Evolutionary conservation across 2,888 invertebrate genomes (phyloP).

Genomic region (Drosophila anomalata): DNA sequence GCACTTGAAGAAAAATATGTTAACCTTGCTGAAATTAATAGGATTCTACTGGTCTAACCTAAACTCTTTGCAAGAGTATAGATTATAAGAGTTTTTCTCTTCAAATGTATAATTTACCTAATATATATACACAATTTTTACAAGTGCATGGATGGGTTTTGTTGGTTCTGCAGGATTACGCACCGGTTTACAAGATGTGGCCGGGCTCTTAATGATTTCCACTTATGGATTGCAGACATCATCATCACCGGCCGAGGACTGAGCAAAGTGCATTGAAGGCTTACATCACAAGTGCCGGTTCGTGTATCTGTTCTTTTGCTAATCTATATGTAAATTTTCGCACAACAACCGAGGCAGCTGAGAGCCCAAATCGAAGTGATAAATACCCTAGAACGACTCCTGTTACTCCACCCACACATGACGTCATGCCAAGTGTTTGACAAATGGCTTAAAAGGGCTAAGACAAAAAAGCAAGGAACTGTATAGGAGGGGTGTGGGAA

Average conservation of each 20-base stretch:
- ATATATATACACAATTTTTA: background rate
- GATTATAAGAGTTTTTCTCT: background rate
- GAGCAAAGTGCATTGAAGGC: constrained; percentile 51
- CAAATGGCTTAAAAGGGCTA: constrained; percentile 70
- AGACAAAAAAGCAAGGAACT: constrained; percentile 43
- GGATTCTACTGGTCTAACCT: too few species aligned
- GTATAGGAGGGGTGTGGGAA: constrained; percentile 9
- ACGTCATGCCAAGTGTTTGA: constrained; percentile 73
- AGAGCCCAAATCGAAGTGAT: constrained; percentile 24
- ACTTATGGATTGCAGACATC: constrained; percentile 73
- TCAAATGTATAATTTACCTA: background rate
- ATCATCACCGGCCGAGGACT: constrained; percentile 44
- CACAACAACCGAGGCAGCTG: constrained; percentile 10
- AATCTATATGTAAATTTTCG: constrained; percentile 76
- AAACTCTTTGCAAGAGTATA: background rate
- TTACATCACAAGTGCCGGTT: constrained; percentile 53
- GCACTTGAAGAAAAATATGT: constrained; percentile 5
- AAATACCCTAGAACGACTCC: constrained; percentile 42
- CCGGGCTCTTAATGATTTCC: constrained; percentile 73
- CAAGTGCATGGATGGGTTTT: constrained; percentile 2
- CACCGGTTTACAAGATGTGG: constrained; percentile 76
- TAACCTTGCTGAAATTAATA: too few species aligned
- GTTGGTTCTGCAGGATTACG: constrained; percentile 57
- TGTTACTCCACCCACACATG: constrained; percentile 49
- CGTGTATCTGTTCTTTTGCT: constrained; percentile 53